Conservation (phyloP, 2,113 vertebrate species). For the Xenus cinereus region DNA sequence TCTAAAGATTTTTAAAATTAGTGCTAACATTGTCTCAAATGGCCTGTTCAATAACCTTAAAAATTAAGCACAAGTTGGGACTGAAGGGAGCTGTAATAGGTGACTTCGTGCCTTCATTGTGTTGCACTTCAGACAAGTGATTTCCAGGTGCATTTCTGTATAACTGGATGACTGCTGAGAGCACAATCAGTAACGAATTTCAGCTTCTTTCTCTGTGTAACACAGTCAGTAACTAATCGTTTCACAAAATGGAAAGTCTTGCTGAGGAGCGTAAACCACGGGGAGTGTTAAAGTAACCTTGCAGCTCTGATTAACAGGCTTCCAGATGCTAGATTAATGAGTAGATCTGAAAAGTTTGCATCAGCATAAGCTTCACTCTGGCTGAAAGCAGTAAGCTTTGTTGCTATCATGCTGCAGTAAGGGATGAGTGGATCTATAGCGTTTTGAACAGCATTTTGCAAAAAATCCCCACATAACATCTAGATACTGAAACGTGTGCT, state of each 20-base stretch:
- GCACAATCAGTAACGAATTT: background rate
- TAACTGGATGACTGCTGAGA: background rate
- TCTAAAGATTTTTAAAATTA: slow-evolving; percentile 5
- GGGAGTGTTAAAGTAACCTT: slow-evolving; percentile 33
- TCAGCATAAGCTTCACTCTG: slow-evolving; percentile 40
- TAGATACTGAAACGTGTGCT: background rate
- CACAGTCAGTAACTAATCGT: slow-evolving; percentile 21
- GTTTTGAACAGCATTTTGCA: background rate
- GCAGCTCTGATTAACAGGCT: slow-evolving; percentile 42
- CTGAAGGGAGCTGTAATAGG: background rate
- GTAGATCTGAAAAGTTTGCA: slow-evolving; percentile 35
- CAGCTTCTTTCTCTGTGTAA: background rate
- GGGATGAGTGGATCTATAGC: background rate
- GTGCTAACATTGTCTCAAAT: background rate
- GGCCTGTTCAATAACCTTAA: background rate
- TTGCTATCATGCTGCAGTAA: background rate
- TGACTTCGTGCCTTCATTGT: background rate
- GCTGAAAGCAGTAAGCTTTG: slow-evolving; percentile 13
- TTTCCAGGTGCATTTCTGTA: slow-evolving; percentile 35
- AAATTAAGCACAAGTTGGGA: slow-evolving; percentile 12
- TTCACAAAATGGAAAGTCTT: slow-evolving; percentile 6
- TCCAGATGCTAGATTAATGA: slow-evolving; percentile 66
- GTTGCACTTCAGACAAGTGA: background rate
- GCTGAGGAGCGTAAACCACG: background rate
- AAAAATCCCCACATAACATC: background rate